Base-by-base conservation (phyloP, 2,888 invertebrate genomes). In the Pristionchus fissidentatus region DNA sequence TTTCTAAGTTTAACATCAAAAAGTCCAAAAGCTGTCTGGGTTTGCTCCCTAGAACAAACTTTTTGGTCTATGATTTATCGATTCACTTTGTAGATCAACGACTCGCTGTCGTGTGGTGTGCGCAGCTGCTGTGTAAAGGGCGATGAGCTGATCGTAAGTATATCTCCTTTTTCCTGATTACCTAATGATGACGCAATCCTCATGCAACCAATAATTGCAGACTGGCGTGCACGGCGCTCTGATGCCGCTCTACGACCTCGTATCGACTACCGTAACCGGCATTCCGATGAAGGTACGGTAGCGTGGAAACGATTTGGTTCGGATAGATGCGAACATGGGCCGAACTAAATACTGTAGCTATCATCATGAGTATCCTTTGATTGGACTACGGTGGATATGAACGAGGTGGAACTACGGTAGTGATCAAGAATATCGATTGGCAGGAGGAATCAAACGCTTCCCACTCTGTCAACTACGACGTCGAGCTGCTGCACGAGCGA, bases 391-490 rank as follows among this genome's bases (percentile, higher is more conserved):
- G n/a, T n/a, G n/a, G n/a, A n/a, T n/a, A n/a, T n/a, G n/a, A n/a
- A n/a, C n/a, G 49, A 49, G 10, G 19, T 49, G 13, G 19, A 49
- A 15, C 49, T 15, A 49, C 19, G 19, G 13, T 49, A 15, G 19
- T 49, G 19, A 19, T 49, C 19, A 49, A 19, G 49, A 15, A 19
- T 15, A 49, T 49, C 49, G 49, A 29, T 46, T 66, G 83, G 19
- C 55, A 90, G 88, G 90, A 90, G 70, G 89, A 89, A 86, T 81
- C 89, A 43, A 84, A 90, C 75, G 83, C 97, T 0, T 96, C 96
- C 92, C 97, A 97, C 0, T 98, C 98, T 84, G 97, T 98, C 0
- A 98, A 98, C 93, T 99, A 99, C 92, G 98, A 99, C 92, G 99
- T 99, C 0, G 98, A 98, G 93, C 95, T 99, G 85, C 95, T 97